Base-by-base conservation (phyloP, 2,888 invertebrate species). In the Coelinius sp. region DNA sequence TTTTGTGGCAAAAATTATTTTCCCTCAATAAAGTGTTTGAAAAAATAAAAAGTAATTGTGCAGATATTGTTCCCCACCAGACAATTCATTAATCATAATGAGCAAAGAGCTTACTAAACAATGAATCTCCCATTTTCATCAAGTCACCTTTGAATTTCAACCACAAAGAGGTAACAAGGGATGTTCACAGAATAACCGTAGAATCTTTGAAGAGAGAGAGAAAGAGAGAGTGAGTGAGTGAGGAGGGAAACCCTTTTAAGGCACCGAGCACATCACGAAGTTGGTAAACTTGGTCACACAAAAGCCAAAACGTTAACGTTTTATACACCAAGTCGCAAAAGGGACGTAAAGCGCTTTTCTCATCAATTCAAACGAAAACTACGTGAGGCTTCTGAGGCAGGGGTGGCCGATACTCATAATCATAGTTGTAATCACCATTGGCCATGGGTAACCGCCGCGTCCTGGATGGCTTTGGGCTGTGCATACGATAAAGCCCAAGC, bases 371-470 rank as follows among this genome's bases (percentile, higher is more conserved):
- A 70, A 87, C 87, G 70, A 87, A 87, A 65, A 87, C 87, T 44
- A 87, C 85, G 78, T 87, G 87, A n/a, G 87, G 84, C 74, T 85
- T 86, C 70, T 86, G 31, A 6, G 20, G 27, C n/a, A 35, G 22
- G 56, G 84, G 81, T 22, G 66, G 73, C 70, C 12, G 82, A 75
- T 82, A 81, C 67, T 86, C 84, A 78, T 85, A 86, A 70, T 86
- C 85, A 77, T 82, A 83, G 52, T 86, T 84, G 76, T 83, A 84
- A 73, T 82, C 82, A 12, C 63, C 63, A 49, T 41, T 64, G 17
- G 38, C 4, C 12, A 14, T 14, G 24, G 71, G 68, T 25, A 72
- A 69, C 64, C 52, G 49, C 20, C 63, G 65, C 17, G 68, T 41
- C 71, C 72, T 68, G 2, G 71, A 46, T 10, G 75, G 10, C 8